Percentiles rank a stretch among this genome's conserved stretches.
phyloP scores from a whole-genome alignment of 2,888 invertebrate genomes.

The Agrilus biguttatus region DNA sequence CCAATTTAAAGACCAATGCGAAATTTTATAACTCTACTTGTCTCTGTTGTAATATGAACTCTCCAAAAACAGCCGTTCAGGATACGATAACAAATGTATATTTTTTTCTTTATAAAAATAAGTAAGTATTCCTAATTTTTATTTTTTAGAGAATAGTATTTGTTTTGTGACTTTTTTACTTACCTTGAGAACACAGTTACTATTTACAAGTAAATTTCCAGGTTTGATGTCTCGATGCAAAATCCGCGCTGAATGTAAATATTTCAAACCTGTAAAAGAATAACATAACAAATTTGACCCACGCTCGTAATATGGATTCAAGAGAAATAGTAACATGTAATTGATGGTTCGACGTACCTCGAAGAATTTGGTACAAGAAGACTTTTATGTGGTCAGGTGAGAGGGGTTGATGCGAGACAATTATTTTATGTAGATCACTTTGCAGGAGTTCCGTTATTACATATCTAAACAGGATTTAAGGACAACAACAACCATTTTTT shows the following conservation, averaged over 20 bases:
- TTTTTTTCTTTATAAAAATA: no score
- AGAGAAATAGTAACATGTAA: no score
- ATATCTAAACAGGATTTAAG: conserved; percentile 53
- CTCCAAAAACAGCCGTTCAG: no score
- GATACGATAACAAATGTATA: no score
- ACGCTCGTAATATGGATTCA: no score
- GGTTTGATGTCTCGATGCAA: conserved; percentile 99
- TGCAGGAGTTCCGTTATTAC: conserved; percentile 99
- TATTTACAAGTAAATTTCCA: conserved; percentile 96
- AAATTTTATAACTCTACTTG: no score
- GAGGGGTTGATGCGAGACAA: conserved; percentile 97
- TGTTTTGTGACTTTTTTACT: no score
- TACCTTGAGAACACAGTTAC: conserved; percentile 95
- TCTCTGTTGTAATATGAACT: no score
- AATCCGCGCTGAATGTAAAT: conserved; percentile 95
- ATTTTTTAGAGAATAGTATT: no score
- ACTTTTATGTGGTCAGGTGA: conserved; percentile 99
- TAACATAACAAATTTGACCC: conserved; percentile 3
- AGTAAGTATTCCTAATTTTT: no score
- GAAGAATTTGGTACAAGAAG: conserved; percentile 98
- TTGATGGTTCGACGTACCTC: conserved; percentile 51
- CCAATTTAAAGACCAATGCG: no score
- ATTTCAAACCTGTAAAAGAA: conserved; percentile 70
- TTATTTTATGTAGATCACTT: conserved; percentile 99
- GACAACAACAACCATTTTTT: no score